These are phyloP conservation scores for Drosophila anomelani DNA, from an alignment of 2,888 invertebrate genomes.

Conservation along the genomic window DNA sequence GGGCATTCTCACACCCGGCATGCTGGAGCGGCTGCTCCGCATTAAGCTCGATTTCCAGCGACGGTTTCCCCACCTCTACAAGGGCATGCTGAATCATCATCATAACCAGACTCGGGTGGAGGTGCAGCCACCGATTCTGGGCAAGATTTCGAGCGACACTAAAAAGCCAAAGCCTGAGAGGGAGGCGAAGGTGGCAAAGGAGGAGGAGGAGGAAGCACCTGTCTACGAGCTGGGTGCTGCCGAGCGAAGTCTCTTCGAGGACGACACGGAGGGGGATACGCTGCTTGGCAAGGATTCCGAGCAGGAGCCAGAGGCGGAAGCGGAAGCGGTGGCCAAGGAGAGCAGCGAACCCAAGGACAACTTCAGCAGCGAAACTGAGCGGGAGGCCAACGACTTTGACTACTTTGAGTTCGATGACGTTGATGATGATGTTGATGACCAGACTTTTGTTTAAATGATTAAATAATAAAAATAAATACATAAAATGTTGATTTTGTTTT, in stretches of 20 bases:
- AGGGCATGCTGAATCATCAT: slow-evolving; percentile 67
- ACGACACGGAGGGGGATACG: slow-evolving; percentile 9
- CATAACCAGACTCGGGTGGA: slow-evolving; percentile 63
- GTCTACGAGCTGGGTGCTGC: slow-evolving; percentile 76
- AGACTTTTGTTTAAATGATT: slow-evolving; percentile 37
- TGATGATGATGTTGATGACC: slow-evolving; percentile 55
- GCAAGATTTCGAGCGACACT: background rate
- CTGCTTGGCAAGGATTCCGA: slow-evolving; percentile 7
- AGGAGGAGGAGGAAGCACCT: slow-evolving; percentile 37
- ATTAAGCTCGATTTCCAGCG: slow-evolving; percentile 74
- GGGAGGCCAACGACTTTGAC: slow-evolving; percentile 57
- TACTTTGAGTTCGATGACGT: slow-evolving; percentile 68
- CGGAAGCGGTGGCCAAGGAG: background rate
- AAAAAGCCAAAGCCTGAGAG: background rate
- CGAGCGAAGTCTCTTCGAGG: slow-evolving; percentile 63
- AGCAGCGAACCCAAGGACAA: slow-evolving; percentile 13
- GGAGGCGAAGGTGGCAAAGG: background rate
- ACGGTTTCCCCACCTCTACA: slow-evolving; percentile 74
- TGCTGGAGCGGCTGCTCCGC: slow-evolving; percentile 72
- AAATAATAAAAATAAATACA: slow-evolving; percentile 17
- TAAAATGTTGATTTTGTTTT: background rate
- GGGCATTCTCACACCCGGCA: slow-evolving; percentile 70
- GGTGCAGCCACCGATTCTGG: slow-evolving; percentile 73
- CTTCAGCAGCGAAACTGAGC: background rate
- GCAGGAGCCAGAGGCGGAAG: background rate